Evolutionary conservation across 2,888 invertebrate species (phyloP).

Genomic region (Fabriciana adippe): DNA sequence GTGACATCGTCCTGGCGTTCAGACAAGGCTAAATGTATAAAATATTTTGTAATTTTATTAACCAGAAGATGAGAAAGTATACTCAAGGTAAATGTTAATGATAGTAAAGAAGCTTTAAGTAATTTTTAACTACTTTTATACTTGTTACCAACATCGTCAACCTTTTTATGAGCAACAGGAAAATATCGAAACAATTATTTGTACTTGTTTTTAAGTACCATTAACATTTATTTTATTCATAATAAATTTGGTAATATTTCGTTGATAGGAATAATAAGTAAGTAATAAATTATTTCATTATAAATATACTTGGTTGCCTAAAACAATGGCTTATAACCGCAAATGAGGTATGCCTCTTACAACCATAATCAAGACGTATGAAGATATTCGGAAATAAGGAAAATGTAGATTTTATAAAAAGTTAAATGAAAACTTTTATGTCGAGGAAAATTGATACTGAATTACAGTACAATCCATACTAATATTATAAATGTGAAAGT

Average conservation of each 20-base stretch:
- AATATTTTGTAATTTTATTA: constrained; percentile 36
- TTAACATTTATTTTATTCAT: not conserved
- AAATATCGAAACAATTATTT: not conserved
- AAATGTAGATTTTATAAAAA: too few species aligned
- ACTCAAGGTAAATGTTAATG: constrained; percentile 45
- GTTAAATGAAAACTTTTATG: too few species aligned
- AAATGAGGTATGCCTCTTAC: too few species aligned
- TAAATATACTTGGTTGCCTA: too few species aligned
- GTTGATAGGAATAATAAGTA: too few species aligned
- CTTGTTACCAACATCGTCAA: not conserved
- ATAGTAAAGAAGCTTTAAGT: constrained; percentile 29
- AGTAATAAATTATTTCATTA: too few species aligned
- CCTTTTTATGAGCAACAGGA: not conserved
- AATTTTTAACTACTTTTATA: constrained; percentile 8
- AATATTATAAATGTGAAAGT: too few species aligned
- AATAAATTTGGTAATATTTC: not conserved
- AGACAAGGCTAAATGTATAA: constrained; percentile 40
- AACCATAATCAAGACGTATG: too few species aligned
- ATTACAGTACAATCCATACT: too few species aligned
- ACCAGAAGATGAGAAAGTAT: constrained; percentile 41
- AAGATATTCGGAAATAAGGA: too few species aligned
- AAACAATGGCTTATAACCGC: too few species aligned
- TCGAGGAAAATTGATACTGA: too few species aligned
- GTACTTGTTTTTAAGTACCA: not conserved
- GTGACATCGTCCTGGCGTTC: constrained; percentile 38